Percentiles rank a stretch among this genome's conserved stretches.
Evolutionary conservation across 1,140 invertebrate species (phyloP).

Genomic region (Caenorhabditis tropicalis): DNA sequence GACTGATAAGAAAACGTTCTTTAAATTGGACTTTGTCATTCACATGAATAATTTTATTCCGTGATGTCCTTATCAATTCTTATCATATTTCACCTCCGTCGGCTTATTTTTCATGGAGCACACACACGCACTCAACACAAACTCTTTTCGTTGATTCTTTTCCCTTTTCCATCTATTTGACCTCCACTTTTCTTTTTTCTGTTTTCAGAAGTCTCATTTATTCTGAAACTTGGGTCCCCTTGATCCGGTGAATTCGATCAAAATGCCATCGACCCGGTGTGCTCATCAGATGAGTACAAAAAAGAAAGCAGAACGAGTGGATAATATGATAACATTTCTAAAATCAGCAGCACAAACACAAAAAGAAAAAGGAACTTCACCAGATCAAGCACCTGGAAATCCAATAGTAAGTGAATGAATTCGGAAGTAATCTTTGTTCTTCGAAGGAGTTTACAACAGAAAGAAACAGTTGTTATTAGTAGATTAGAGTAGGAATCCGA

Average conservation of each 20-base stretch:
- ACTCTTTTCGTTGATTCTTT: neutral
- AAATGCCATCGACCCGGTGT: conserved; percentile 58
- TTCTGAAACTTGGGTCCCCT: conserved; percentile 30
- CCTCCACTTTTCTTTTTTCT: neutral
- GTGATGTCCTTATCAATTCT: neutral
- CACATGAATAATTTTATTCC: conserved; percentile 35
- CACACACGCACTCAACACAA: neutral
- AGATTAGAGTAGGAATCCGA: neutral
- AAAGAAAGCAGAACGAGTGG: conserved; percentile 62
- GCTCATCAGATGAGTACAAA: conserved; percentile 61
- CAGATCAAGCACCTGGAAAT: conserved; percentile 3
- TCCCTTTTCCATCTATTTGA: neutral
- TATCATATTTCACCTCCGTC: conserved; percentile 17
- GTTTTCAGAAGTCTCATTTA: neutral
- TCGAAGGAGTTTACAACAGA: neutral
- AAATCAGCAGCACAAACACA: conserved; percentile 61
- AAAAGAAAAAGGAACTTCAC: conserved; percentile 21
- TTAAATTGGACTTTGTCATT: conserved; percentile 25
- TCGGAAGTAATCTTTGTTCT: neutral
- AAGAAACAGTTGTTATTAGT: neutral
- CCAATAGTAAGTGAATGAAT: conserved; percentile 10
- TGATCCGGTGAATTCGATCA: neutral
- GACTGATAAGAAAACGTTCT: conserved; percentile 28
- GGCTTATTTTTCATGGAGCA: conserved; percentile 40
- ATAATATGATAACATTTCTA: conserved; percentile 59